Conservation (phyloP, 2,888 invertebrate species). For the Hydrotaea cyrtoneurina region DNA sequence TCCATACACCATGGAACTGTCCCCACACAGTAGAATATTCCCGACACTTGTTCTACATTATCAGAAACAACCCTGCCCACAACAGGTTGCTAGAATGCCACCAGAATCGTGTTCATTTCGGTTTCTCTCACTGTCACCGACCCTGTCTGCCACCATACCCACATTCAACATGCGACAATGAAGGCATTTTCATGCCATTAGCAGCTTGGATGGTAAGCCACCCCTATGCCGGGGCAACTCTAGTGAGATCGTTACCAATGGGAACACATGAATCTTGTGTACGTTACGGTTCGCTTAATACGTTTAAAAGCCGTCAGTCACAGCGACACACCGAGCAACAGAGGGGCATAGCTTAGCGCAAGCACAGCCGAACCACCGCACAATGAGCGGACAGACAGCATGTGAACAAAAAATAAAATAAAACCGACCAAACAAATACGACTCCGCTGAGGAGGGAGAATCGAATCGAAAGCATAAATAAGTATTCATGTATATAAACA, state of each 20-base stretch:
- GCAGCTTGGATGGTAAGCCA: slow-evolving; percentile 26
- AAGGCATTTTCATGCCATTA: neutral
- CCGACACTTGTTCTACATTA: too few relatives aligned
- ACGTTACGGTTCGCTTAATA: slow-evolving; percentile 67
- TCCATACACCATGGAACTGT: too few relatives aligned
- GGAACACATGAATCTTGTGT: slow-evolving; percentile 60
- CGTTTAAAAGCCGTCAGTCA: slow-evolving; percentile 52
- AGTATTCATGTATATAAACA: slow-evolving; percentile 76
- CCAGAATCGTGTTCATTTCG: neutral
- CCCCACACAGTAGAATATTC: too few relatives aligned
- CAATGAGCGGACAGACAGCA: slow-evolving; percentile 40
- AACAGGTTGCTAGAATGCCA: neutral
- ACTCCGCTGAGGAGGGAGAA: slow-evolving; percentile 62
- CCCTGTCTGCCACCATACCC: slow-evolving; percentile 1
- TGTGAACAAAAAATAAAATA: slow-evolving; percentile 19
- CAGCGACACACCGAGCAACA: neutral
- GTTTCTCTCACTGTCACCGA: neutral
- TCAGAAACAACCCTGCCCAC: neutral
- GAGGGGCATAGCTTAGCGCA: slow-evolving; percentile 16
- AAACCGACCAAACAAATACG: slow-evolving; percentile 46
- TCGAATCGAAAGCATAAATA: slow-evolving; percentile 66
- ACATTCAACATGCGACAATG: slow-evolving; percentile 14
- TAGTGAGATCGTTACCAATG: slow-evolving; percentile 61
- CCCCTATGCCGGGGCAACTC: slow-evolving; percentile 53
- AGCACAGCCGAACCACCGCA: slow-evolving; percentile 56